Percentiles rank a stretch among this genome's conserved stretches.
phyloP scores from a whole-genome alignment of 2,888 invertebrate species.

The Xestobium rufovillosum region DNA sequence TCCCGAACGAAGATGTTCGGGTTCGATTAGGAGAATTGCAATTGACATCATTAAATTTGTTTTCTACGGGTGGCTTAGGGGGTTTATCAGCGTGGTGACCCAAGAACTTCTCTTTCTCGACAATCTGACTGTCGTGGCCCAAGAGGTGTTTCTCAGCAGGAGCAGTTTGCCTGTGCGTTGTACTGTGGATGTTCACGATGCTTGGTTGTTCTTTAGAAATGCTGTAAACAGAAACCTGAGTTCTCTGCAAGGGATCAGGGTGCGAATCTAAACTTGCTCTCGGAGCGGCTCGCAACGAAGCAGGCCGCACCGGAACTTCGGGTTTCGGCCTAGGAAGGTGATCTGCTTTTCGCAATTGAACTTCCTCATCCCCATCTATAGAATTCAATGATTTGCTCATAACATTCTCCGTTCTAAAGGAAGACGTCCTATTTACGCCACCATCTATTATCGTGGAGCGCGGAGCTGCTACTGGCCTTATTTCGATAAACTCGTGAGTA shows the following conservation, averaged over 20 bases:
- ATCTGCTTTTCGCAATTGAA: conserved; percentile 47
- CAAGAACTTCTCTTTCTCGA: conserved; percentile 40
- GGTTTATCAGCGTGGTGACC: conserved; percentile 29
- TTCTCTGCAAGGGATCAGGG: conserved; percentile 52
- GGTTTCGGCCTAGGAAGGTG: conserved; percentile 55
- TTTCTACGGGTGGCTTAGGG: conserved; percentile 23
- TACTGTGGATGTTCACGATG: conserved; percentile 33
- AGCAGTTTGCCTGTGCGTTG: conserved; percentile 19
- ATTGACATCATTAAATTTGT: conserved; percentile 33
- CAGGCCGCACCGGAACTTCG: conserved; percentile 73
- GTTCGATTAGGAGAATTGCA: conserved; percentile 25
- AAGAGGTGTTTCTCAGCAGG: conserved; percentile 31
- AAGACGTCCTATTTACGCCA: conserved; percentile 23
- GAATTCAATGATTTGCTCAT: conserved; percentile 31
- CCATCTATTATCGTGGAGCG: conserved; percentile 35
- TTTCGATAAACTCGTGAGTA: conserved; percentile 24
- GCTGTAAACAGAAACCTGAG: conserved; percentile 57
- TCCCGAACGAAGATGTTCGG: neutral
- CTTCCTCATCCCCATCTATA: conserved; percentile 34
- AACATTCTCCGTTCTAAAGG: conserved; percentile 16
- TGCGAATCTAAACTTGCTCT: conserved; percentile 20
- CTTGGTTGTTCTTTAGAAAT: conserved; percentile 67
- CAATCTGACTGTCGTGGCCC: conserved; percentile 40
- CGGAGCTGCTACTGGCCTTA: conserved; percentile 50
- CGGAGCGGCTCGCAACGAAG: conserved; percentile 47